Conservation (phyloP, 1,140 invertebrate species). For the Leptestheria dahalacensis region DNA sequence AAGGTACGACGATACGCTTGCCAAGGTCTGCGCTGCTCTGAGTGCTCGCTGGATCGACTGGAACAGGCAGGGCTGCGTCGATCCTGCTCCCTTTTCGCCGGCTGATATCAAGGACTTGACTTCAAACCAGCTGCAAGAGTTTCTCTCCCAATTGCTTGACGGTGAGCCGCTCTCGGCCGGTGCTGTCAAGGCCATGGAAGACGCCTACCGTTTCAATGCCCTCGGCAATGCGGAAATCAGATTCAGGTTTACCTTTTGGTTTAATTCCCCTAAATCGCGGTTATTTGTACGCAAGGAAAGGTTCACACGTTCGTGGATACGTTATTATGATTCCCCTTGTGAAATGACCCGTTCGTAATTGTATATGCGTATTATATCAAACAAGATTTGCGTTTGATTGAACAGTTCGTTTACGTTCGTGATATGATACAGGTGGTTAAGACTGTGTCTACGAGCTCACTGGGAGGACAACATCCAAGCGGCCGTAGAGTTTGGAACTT, state of each 20-base stretch:
- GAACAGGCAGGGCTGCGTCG: constrained; percentile 28
- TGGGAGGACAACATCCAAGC: constrained; percentile 45
- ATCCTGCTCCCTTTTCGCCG: constrained; percentile 28
- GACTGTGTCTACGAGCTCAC: constrained; percentile 53
- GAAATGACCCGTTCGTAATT: no score
- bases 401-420: no score
- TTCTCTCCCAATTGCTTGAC: constrained; percentile 49
- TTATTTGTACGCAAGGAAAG: no score
- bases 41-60: constrained; percentile 38
- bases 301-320: no score
- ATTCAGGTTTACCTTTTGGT: constrained; percentile 31
- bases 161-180: constrained; percentile 33
- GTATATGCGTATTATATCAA: no score
- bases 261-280: not conserved
- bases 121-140: constrained; percentile 51
- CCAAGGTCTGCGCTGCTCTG: constrained; percentile 43
- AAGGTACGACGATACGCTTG: constrained; percentile 54
- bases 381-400: no score
- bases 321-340: no score
- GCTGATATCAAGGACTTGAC: constrained; percentile 40
- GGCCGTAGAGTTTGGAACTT: constrained; percentile 59
- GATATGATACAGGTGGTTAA: constrained; percentile 50
- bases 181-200: constrained; percentile 46
- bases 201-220: constrained; percentile 47
- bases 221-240: constrained; percentile 62